phyloP scores from a whole-genome alignment of 1,140 invertebrate species.

The Brachionus angularis region DNA sequence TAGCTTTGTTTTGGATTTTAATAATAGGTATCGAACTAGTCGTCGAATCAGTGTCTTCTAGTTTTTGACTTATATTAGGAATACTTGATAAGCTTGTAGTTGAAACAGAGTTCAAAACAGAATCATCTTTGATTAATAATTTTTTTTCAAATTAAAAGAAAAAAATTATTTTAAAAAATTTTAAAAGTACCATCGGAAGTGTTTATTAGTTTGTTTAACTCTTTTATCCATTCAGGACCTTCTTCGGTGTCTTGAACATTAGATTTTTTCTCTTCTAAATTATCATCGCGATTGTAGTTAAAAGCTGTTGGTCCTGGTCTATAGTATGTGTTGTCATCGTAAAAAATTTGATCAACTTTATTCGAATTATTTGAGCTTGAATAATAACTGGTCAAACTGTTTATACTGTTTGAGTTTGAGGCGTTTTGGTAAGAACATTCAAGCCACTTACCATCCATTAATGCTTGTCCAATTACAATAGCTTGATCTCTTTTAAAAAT shows the following conservation, averaged over 20 bases:
- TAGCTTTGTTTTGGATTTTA: background rate
- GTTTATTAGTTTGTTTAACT: conserved; percentile 22
- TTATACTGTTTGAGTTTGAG: background rate
- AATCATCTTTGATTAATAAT: too few species aligned
- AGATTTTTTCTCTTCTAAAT: conserved; percentile 7
- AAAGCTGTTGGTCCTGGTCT: conserved; percentile 54
- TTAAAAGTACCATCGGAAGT: too few species aligned
- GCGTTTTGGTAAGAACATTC: conserved; percentile 59
- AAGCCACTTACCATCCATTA: conserved; percentile 72
- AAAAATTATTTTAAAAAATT: too few species aligned
- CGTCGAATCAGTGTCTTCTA: background rate
- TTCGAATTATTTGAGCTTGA: conserved; percentile 56
- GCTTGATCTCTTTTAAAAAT: conserved; percentile 69
- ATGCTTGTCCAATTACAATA: conserved; percentile 71
- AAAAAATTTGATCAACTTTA: conserved; percentile 60
- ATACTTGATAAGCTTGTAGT: conserved; percentile 7
- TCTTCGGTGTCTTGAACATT: background rate
- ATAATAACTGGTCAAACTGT: conserved; percentile 21
- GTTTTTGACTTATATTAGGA: conserved; percentile 1
- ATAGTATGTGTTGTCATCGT: conserved; percentile 65
- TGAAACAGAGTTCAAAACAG: background rate
- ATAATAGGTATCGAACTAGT: background rate
- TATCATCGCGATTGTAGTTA: conserved; percentile 8
- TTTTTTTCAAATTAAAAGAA: too few species aligned
- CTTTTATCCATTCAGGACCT: conserved; percentile 39